Evolutionary conservation across 2,113 vertebrate genomes (phyloP).

Genomic region (Galeopterus variegatus): DNA sequence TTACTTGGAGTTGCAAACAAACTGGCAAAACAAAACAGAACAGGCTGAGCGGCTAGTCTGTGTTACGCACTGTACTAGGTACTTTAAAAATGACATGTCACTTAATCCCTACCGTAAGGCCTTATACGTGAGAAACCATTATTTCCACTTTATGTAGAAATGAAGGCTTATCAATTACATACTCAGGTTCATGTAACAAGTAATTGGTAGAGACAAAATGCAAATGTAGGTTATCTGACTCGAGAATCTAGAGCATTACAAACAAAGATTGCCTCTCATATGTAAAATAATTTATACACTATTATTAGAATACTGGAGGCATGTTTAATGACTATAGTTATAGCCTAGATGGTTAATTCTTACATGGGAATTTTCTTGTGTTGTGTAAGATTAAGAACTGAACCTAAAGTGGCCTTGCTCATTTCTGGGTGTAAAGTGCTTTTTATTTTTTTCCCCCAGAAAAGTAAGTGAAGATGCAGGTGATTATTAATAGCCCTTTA

Average conservation of each 20-base stretch:
- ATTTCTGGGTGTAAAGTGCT: not conserved
- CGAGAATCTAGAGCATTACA: slow-evolving; percentile 3
- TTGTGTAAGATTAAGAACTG: slow-evolving; percentile 45
- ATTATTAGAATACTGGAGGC: slow-evolving; percentile 15
- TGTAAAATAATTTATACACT: slow-evolving; percentile 35
- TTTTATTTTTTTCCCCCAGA: not conserved
- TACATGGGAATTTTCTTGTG: slow-evolving; percentile 6
- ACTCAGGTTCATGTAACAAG: slow-evolving; percentile 41
- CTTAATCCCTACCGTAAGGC: not conserved
- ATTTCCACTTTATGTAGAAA: slow-evolving; percentile 53
- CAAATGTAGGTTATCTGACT: not conserved
- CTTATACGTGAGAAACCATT: not conserved
- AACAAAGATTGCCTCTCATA: slow-evolving; percentile 16
- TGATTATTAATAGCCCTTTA: slow-evolving; percentile 72
- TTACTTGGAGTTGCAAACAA: slow-evolving; percentile 51
- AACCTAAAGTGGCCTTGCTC: slow-evolving; percentile 18
- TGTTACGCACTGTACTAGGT: not conserved
- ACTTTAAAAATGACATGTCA: slow-evolving; percentile 14
- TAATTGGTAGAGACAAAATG: slow-evolving; percentile 61
- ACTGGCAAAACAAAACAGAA: not conserved
- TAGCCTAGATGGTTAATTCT: not conserved
- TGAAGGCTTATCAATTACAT: slow-evolving; percentile 38
- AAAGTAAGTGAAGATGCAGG: slow-evolving; percentile 50
- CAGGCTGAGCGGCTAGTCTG: not conserved
- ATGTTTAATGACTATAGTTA: slow-evolving; percentile 32